Conservation (phyloP, 1,140 invertebrate species). For the Caenorhabditis latens region DNA sequence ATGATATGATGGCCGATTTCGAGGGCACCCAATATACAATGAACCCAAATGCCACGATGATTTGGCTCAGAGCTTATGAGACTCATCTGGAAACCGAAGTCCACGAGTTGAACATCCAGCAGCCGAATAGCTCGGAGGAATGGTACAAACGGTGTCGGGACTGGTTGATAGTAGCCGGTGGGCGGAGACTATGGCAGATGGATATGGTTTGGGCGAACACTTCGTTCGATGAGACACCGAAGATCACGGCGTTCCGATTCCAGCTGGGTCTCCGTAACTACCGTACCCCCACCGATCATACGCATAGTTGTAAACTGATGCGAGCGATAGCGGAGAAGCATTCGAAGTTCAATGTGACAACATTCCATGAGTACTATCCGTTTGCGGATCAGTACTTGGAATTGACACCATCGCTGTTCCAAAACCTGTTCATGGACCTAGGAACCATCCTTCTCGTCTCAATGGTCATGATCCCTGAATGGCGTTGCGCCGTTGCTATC, state of each 20-base stretch:
- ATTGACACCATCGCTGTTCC: conserved; percentile 81
- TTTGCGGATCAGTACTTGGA: conserved; percentile 78
- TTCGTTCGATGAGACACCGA: conserved; percentile 57
- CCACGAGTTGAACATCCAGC: conserved; percentile 63
- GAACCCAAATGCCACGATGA: conserved; percentile 76
- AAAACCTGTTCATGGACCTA: conserved; percentile 86
- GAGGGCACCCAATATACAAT: conserved; percentile 75
- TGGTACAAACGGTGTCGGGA: conserved; percentile 74
- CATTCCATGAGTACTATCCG: conserved; percentile 78
- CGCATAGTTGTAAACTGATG: conserved; percentile 75
- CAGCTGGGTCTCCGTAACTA: conserved; percentile 77
- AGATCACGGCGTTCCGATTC: conserved; percentile 74
- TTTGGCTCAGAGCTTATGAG: conserved; percentile 77
- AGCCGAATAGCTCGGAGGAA: conserved; percentile 70
- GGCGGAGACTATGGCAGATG: conserved; percentile 75
- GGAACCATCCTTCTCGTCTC: conserved; percentile 87
- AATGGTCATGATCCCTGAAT: conserved; percentile 85
- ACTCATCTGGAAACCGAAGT: conserved; percentile 69
- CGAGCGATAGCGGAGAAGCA: conserved; percentile 71
- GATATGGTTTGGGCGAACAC: conserved; percentile 75
- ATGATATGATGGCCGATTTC: conserved; percentile 71
- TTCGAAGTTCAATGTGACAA: conserved; percentile 76
- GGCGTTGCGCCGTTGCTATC: conserved; percentile 83
- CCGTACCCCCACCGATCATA: conserved; percentile 76
- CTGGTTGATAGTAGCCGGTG: conserved; percentile 76